Conservation (phyloP, 2,888 invertebrate genomes). For the Ceraclea dissimilis region DNA sequence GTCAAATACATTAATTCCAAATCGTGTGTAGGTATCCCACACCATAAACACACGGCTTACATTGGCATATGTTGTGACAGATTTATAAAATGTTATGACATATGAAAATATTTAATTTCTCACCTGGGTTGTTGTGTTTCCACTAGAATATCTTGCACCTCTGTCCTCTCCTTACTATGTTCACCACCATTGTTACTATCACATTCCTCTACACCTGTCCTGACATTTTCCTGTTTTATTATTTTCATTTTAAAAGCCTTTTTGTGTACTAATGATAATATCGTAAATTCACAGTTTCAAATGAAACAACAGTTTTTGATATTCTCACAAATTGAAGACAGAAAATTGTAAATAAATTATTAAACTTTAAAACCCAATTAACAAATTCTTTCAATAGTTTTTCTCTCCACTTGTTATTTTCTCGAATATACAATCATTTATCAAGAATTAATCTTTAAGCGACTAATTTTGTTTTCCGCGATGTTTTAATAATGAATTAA, state of each 20-base stretch:
- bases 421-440: too few relatives aligned
- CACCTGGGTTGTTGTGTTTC: conserved; percentile 23
- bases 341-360: not conserved
- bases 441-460: too few relatives aligned
- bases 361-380: not conserved
- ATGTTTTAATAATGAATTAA: too few relatives aligned
- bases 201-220: conserved; percentile 4
- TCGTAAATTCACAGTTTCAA: too few relatives aligned
- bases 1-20: too few relatives aligned
- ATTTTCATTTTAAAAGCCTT: conserved; percentile 20
- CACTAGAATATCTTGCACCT: conserved; percentile 24
- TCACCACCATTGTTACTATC: conserved; percentile 14
- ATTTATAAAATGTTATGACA: not conserved
- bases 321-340: too few relatives aligned
- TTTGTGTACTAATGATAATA: not conserved
- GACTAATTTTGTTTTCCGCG: too few relatives aligned
- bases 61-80: not conserved
- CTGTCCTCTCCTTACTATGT: conserved; percentile 20
- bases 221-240: conserved; percentile 16
- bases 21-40: too few relatives aligned
- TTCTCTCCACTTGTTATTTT: too few relatives aligned
- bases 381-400: too few relatives aligned
- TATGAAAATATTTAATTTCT: not conserved
- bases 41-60: too few relatives aligned
- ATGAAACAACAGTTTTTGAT: too few relatives aligned